These are phyloP conservation scores for Belgica antarctica DNA, from an alignment of 2,888 invertebrate species.

Conservation along the genomic window DNA sequence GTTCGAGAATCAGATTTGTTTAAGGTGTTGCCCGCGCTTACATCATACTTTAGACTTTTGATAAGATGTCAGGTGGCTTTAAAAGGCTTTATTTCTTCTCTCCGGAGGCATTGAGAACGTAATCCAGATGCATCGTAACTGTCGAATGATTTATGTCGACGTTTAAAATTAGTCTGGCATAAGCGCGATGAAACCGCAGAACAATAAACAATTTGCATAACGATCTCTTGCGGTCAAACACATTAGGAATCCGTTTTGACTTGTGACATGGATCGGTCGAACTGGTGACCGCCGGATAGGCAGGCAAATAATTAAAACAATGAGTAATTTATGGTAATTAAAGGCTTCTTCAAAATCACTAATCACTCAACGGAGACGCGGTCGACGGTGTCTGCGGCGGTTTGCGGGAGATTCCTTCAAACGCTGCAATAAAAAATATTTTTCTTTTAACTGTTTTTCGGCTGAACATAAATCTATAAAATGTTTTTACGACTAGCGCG, in stretches of 20 bases:
- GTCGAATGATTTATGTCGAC: conserved; percentile 34
- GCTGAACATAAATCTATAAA: no score
- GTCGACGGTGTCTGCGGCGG: neutral
- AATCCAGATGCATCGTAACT: conserved; percentile 36
- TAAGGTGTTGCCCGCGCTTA: neutral
- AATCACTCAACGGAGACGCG: conserved; percentile 32
- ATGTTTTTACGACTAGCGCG: neutral
- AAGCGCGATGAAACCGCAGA: conserved; percentile 38
- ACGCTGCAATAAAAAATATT: neutral
- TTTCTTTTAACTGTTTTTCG: neutral
- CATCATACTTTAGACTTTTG: neutral
- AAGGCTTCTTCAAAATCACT: conserved; percentile 43
- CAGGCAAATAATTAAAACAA: conserved; percentile 42
- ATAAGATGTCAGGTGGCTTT: neutral
- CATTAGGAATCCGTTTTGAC: conserved; percentile 12
- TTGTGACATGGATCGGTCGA: neutral
- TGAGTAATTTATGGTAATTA: conserved; percentile 44
- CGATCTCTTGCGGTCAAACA: conserved; percentile 42
- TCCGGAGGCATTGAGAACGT: neutral
- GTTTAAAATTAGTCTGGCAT: neutral
- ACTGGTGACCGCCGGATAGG: conserved; percentile 19
- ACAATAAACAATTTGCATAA: conserved; percentile 43
- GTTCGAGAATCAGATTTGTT: neutral
- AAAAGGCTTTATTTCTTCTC: neutral
- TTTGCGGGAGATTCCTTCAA: neutral